Evolutionary conservation across 2,113 vertebrate species (phyloP), one percentile per base, ranked within the genome.

Genomic region (Vireo altiloquus): DNA sequence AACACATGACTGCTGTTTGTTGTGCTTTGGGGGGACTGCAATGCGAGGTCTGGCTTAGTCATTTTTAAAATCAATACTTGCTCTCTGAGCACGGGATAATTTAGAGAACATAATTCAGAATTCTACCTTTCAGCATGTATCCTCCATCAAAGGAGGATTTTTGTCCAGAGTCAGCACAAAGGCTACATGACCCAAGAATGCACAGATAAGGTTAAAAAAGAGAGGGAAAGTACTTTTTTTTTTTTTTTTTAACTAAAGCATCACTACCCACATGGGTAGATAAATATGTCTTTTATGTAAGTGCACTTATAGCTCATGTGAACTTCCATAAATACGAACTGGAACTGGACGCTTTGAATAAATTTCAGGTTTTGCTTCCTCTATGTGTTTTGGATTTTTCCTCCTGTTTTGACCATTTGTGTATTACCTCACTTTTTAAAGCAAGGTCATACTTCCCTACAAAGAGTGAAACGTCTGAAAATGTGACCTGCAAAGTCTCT

Each of bases 51-150:
- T 98, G 98, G 98, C 99, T 99, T 98, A 99, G 99, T 98, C 99
- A 98, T 98, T 98, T 97, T 98, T 97, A 97, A 98, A 99, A 99
- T 99, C 99, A 99, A 99, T 99, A 99, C 98, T 98, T 98, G 98
- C 98, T 99, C 98, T 98, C 97, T 96, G 97, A 98, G 98, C 98
- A 97, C 91, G 95, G 97, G 98, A 98, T 98, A 99, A 99, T 99
- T 99, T 99, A 99, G 98, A 99, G 99, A 99, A 99, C 98, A 99
- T 99, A 99, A 99, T 99, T 99, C 98, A 99, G 98, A 99, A 99
- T 98, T 99, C 98, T 98, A 98, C 98, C 98, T 99, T 99, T 98
- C 98, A 99, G 98, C 98, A 96, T 98, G 97, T 98, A 98, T 98
- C 98, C 97, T 98, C 98, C 98, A 98, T 98, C 98, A 98, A 97